Evolutionary conservation across 2,797 vertebrate genomes (phyloP).

Genomic region (Sitta carolinensis): DNA sequence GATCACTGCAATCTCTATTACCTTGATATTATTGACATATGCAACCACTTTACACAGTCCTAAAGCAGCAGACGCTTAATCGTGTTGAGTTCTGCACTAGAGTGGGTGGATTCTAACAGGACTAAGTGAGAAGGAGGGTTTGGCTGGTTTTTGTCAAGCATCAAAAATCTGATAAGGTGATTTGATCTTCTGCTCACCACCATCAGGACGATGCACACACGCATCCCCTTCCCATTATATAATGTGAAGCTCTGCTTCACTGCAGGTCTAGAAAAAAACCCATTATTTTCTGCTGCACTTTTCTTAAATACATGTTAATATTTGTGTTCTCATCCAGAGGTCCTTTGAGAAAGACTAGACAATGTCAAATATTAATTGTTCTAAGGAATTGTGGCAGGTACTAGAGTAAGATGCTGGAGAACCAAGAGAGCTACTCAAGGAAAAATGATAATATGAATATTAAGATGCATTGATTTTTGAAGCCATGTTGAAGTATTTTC

Average conservation of each 20-base stretch:
- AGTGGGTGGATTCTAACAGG: neutral
- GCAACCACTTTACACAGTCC: neutral
- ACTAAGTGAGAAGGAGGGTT: neutral
- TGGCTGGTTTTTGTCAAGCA: neutral
- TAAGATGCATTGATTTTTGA: neutral
- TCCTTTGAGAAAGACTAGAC: neutral
- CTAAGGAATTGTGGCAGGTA: neutral
- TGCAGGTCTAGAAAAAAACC: neutral
- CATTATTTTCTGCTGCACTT: neutral
- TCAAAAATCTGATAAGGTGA: neutral
- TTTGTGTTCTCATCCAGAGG: neutral
- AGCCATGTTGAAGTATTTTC: neutral
- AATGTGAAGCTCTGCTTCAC: neutral
- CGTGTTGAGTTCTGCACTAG: neutral
- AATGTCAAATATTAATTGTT: neutral
- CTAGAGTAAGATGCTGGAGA: neutral
- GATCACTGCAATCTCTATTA: neutral
- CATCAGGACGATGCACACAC: rapidly evolving
- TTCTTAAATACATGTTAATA: neutral
- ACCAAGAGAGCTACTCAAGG: neutral
- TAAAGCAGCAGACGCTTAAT: neutral
- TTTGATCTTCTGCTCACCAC: neutral
- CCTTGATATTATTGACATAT: neutral
- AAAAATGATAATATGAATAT: neutral
- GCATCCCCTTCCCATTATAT: neutral